Evolutionary conservation across 1,140 invertebrate species (phyloP).

Genomic region (Drosophila neocordata): DNA sequence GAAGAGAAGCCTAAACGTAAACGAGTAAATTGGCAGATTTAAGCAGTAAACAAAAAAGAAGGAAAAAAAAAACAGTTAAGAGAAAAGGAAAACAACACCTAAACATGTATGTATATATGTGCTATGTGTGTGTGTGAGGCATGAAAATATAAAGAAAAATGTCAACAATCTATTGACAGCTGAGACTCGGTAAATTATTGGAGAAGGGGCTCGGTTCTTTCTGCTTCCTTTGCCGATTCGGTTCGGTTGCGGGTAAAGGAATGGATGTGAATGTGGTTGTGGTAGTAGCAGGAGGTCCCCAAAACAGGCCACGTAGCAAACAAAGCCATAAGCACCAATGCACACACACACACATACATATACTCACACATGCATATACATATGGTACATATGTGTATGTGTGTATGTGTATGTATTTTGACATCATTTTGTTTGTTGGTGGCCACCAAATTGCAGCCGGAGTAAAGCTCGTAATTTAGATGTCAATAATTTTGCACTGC

Average conservation of each 20-base stretch:
- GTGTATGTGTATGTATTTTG: constrained; percentile 20
- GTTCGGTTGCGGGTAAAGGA: neutral
- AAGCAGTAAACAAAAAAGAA: constrained; percentile 78
- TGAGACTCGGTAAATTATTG: constrained; percentile 80
- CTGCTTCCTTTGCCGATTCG: constrained; percentile 3
- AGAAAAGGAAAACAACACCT: constrained; percentile 55
- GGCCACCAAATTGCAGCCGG: constrained; percentile 7
- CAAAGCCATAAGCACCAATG: constrained; percentile 64
- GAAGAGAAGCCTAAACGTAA: constrained; percentile 73
- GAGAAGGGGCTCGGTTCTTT: neutral
- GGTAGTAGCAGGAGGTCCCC: constrained; percentile 30
- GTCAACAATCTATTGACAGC: constrained; percentile 80
- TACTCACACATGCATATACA: constrained; percentile 15
- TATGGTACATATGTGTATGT: neutral
- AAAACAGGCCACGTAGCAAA: constrained; percentile 77
- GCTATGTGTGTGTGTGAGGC: constrained; percentile 29
- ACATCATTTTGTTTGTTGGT: constrained; percentile 19
- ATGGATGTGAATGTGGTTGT: no score
- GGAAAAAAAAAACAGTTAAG: constrained; percentile 57
- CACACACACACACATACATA: constrained; percentile 32
- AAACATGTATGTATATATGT: constrained; percentile 1
- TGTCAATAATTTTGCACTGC: constrained; percentile 72
- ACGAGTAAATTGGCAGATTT: constrained; percentile 81
- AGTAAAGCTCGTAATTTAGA: constrained; percentile 62
- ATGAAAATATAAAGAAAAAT: constrained; percentile 77